Evolutionary conservation across 2,113 vertebrate genomes (phyloP).

Genomic region (Puma concolor): DNA sequence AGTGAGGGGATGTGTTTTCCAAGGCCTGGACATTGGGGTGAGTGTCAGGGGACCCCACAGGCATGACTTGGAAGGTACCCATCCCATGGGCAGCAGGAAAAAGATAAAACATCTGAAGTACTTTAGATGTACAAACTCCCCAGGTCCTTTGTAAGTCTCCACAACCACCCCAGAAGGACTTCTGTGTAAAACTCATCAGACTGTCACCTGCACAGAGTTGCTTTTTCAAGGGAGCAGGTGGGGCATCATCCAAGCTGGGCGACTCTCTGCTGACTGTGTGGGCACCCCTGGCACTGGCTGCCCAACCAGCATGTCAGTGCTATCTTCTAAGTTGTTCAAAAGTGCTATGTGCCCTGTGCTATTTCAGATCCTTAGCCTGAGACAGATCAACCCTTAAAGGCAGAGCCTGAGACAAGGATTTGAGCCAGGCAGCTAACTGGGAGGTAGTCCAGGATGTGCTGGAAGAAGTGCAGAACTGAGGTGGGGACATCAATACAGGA

Average conservation of each 20-base stretch:
- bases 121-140: neutral
- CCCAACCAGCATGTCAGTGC: too few species aligned
- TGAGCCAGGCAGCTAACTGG: neutral
- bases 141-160: neutral
- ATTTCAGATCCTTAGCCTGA: neutral
- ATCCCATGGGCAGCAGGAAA: neutral
- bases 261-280: fast-evolving
- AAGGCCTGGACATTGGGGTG: neutral
- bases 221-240: neutral
- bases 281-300: neutral
- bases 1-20: neutral
- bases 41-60: neutral
- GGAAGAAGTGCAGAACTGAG: neutral
- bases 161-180: neutral
- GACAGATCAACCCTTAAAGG: neutral
- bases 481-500: neutral
- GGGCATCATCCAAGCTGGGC: neutral
- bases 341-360: neutral
- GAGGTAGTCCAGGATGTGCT: neutral
- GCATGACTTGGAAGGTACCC: neutral
- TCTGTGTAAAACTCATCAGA: neutral
- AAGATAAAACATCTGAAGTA: neutral
- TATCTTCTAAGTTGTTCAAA: neutral
- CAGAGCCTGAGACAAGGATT: neutral
- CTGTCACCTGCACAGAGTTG: neutral